These are phyloP conservation scores for Cremastinae sp. DNA, from an alignment of 2,888 invertebrate genomes.

Conservation along the genomic window DNA sequence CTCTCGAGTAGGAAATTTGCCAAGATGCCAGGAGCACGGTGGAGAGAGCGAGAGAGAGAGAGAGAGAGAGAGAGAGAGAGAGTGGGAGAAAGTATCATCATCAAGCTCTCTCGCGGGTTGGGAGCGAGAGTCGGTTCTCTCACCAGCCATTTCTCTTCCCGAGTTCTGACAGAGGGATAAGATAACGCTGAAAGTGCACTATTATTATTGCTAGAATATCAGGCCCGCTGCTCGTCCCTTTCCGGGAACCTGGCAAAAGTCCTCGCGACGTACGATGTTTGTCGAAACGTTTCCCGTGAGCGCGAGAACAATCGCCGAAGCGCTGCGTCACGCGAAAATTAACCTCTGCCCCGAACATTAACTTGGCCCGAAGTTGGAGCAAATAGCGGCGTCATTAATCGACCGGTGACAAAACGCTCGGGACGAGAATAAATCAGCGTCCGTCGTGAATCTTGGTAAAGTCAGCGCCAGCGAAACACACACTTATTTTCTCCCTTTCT, in stretches of 20 bases:
- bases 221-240: not conserved
- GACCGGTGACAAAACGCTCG: too few species aligned
- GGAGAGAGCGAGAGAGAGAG: too few species aligned
- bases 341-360: not conserved
- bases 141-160: not conserved
- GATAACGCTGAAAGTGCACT: constrained; percentile 35
- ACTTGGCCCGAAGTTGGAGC: not conserved
- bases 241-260: constrained; percentile 15
- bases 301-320: not conserved
- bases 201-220: constrained; percentile 45
- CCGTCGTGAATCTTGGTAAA: too few species aligned
- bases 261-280: constrained; percentile 13
- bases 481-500: too few species aligned
- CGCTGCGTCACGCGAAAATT: not conserved
- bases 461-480: too few species aligned
- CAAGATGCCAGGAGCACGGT: constrained; percentile 40
- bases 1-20: constrained; percentile 56
- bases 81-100: constrained; percentile 51
- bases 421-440: too few species aligned
- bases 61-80: too few species aligned
- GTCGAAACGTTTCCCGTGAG: constrained; percentile 20
- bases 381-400: too few species aligned
- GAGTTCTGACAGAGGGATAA: constrained; percentile 12
- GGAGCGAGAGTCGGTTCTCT: not conserved
- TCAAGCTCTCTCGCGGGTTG: constrained; percentile 15